Percentiles rank a stretch among this genome's conserved stretches.
Conservation (phyloP, 2,797 vertebrate genomes). For the Chaenodraco wilsoni region DNA sequence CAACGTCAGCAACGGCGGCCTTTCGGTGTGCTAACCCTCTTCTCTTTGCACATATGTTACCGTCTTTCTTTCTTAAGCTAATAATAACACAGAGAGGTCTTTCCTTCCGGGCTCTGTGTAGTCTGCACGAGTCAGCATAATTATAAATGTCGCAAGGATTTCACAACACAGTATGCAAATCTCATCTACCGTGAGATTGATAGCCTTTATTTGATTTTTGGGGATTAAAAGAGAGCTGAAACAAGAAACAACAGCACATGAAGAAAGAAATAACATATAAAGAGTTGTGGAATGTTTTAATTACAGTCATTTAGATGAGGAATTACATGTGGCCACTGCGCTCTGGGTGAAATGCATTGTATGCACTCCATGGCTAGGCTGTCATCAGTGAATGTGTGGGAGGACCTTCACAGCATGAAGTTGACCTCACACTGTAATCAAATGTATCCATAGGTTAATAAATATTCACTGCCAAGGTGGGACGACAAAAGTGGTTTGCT, state of each 20-base stretch:
- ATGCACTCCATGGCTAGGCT: constrained; percentile 63
- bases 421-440: constrained; percentile 76
- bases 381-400: constrained; percentile 77
- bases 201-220: constrained; percentile 47
- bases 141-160: constrained; percentile 17
- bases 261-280: constrained; percentile 65
- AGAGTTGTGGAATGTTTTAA: constrained; percentile 80
- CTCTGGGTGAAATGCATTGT: constrained; percentile 74
- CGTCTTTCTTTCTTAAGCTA: constrained; percentile 32
- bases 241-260: constrained; percentile 58
- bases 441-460: constrained; percentile 76
- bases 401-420: constrained; percentile 55
- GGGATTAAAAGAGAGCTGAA: constrained; percentile 42
- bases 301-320: constrained; percentile 79
- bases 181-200: constrained; percentile 22
- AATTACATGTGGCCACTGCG: constrained; percentile 75
- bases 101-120: constrained; percentile 24
- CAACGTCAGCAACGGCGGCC: constrained; percentile 10
- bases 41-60: constrained; percentile 21
- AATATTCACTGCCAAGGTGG: constrained; percentile 67
- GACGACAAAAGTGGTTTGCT: constrained; percentile 64
- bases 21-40: constrained; percentile 11
- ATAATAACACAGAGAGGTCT: constrained; percentile 30
- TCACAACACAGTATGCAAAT: constrained; percentile 13
- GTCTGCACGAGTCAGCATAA: constrained; percentile 43